A percentile compares a stretch with the other conserved stretches of the same genome.
These are phyloP conservation scores for Machimus atricapillus DNA, from an alignment of 2,888 invertebrate species.

Conservation along the genomic window DNA sequence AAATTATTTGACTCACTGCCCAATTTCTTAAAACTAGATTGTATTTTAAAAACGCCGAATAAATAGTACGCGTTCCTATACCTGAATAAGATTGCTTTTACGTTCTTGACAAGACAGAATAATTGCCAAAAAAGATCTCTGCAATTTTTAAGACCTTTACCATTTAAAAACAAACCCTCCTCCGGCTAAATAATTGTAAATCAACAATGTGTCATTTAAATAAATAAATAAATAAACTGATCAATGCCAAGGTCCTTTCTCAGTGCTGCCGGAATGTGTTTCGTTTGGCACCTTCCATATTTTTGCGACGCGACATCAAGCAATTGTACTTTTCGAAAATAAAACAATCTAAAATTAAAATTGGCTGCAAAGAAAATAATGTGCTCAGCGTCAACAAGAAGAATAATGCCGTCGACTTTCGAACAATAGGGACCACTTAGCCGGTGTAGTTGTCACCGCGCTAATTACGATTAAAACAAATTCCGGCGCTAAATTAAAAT, in stretches of 20 bases:
- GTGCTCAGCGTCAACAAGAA: slow-evolving; percentile 7
- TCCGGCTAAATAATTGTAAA: not conserved
- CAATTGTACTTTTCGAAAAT: not conserved
- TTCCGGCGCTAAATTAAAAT: slow-evolving; percentile 28
- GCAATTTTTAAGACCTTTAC: not conserved
- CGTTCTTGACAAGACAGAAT: not conserved
- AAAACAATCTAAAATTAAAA: slow-evolving; percentile 15
- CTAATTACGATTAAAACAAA: slow-evolving; percentile 30
- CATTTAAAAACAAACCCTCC: not conserved
- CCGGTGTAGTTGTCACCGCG: not conserved
- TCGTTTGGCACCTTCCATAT: not conserved
- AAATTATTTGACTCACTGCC: too few relatives aligned
- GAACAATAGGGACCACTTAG: not conserved
- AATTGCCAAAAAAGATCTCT: not conserved
- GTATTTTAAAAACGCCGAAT: too few relatives aligned
- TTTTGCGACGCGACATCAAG: not conserved
- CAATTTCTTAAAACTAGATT: too few relatives aligned
- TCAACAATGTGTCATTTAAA: not conserved
- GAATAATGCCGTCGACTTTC: not conserved
- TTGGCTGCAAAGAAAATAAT: not conserved
- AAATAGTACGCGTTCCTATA: not conserved
- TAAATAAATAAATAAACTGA: not conserved
- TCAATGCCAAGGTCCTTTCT: not conserved
- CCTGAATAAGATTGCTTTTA: not conserved
- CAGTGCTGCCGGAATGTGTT: not conserved